Base-by-base conservation (phyloP, 2,113 vertebrate genomes). In the Tylochromis polylepis region DNA sequence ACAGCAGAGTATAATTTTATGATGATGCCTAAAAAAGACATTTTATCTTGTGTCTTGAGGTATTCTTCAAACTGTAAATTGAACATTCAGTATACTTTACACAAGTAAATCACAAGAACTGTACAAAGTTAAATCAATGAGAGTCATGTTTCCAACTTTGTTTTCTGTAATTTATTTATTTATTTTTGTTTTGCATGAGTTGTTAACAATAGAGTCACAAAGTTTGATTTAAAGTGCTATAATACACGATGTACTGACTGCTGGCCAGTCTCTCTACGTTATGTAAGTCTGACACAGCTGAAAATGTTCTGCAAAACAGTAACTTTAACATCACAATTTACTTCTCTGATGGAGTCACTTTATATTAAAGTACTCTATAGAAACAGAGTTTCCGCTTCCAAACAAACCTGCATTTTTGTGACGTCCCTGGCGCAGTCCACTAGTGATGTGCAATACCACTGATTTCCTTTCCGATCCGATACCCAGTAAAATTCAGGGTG, bases 391-490 rank as follows among this genome's bases (percentile, higher is more conserved):
- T 55, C 3, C 3, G 65, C 2, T 38, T 43, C 3, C 3, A 8
- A 22, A 1, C 84, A 51, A 14, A 98, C 97, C 97, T 98, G 95
- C 43, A 98, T 96, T 91, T 97, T 97, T 11, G 96, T 94, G 43
- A 97, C 95, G 79, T 95, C 96, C 87, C 97, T 95, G 22, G 97
- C 97, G 36, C 97, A 98, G 49, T 97, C 97, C 92, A 97, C 93
- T n/a, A n/a, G n/a, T n/a, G n/a, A n/a, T n/a, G n/a, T n/a, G n/a
- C n/a, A n/a, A n/a, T n/a, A n/a, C n/a, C n/a, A n/a, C n/a, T n/a
- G n/a, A n/a, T n/a, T n/a, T n/a, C n/a, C n/a, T n/a, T n/a, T n/a
- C n/a, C n/a, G n/a, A n/a, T n/a, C n/a, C n/a, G n/a, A n/a, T n/a
- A n/a, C n/a, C n/a, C n/a, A n/a, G n/a, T n/a, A n/a, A n/a, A n/a